Conservation (phyloP, 2,113 vertebrate genomes). For the Varanus komodoensis region DNA sequence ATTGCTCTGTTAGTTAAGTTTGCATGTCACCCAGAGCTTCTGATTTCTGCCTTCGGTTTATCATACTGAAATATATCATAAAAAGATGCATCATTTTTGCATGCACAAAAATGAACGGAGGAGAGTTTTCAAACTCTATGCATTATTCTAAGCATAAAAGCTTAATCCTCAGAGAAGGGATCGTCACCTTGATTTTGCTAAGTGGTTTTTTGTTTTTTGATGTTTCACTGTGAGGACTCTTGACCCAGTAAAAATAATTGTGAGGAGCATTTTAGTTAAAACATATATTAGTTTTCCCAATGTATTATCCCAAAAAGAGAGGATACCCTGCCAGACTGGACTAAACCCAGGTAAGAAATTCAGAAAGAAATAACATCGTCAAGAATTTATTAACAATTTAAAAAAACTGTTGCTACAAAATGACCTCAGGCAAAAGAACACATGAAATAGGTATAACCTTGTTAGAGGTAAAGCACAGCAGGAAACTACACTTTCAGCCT, state of each 20-base stretch:
- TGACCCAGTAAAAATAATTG: constrained; percentile 13
- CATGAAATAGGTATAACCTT: neutral
- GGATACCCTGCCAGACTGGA: neutral
- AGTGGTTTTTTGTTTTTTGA: neutral
- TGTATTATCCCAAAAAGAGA: constrained; percentile 10
- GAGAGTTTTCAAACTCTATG: accelerated
- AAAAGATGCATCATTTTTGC: constrained; percentile 32
- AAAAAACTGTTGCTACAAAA: constrained; percentile 25
- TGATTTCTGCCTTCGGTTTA: constrained; percentile 53
- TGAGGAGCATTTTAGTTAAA: constrained; percentile 10
- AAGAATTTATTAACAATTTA: neutral
- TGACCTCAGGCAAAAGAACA: constrained; percentile 8
- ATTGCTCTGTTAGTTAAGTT: constrained; percentile 69
- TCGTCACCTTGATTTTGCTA: neutral
- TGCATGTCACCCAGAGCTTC: constrained; percentile 54
- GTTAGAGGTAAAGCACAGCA: constrained; percentile 29
- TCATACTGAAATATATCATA: constrained; percentile 48
- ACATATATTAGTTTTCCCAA: neutral
- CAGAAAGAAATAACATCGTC: neutral
- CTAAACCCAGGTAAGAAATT: neutral
- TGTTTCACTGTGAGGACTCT: neutral
- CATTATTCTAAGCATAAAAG: neutral
- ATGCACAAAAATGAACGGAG: constrained; percentile 20
- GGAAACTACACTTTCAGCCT: constrained; percentile 29
- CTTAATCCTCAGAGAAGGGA: neutral